Percentiles rank a stretch among this genome's conserved stretches.
phyloP scores from a whole-genome alignment of 2,797 vertebrate genomes.

The Podarcis siculus region DNA sequence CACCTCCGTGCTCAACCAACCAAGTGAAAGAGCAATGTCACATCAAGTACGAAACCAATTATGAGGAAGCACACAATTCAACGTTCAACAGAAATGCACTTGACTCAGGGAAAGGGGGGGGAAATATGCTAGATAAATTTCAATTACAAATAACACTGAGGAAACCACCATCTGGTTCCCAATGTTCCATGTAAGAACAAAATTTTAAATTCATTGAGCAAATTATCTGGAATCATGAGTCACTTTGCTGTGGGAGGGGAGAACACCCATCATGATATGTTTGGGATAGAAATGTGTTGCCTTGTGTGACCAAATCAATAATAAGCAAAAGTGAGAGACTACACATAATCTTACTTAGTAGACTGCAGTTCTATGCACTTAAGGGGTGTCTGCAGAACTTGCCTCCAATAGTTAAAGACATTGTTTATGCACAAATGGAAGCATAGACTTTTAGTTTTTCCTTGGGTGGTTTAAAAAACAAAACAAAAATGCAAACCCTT shows the following conservation, averaged over 20 bases:
- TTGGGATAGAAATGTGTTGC: constrained; percentile 37
- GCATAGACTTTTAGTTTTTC: neutral
- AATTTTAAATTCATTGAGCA: constrained; percentile 42
- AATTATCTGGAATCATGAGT: constrained; percentile 49
- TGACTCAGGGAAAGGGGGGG: constrained; percentile 10
- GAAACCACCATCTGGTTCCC: constrained; percentile 46
- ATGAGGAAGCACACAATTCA: constrained; percentile 22
- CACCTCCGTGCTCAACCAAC: neutral
- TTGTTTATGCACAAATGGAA: neutral
- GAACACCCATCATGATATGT: constrained; percentile 32
- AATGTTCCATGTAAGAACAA: constrained; percentile 43
- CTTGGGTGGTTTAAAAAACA: neutral
- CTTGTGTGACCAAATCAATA: constrained; percentile 30
- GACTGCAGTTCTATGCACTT: neutral
- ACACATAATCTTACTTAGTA: neutral
- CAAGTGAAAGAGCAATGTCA: neutral
- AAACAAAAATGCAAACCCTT: neutral
- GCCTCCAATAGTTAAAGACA: neutral
- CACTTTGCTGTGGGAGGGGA: constrained; percentile 23
- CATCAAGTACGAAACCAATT: constrained; percentile 10
- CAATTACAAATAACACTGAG: constrained; percentile 49
- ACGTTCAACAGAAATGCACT: constrained; percentile 32
- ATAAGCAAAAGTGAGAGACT: neutral
- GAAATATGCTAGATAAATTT: constrained; percentile 34
- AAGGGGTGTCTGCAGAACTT: neutral